Conservation (phyloP, 2,113 vertebrate species). For the Thryonomys swinderianus region DNA sequence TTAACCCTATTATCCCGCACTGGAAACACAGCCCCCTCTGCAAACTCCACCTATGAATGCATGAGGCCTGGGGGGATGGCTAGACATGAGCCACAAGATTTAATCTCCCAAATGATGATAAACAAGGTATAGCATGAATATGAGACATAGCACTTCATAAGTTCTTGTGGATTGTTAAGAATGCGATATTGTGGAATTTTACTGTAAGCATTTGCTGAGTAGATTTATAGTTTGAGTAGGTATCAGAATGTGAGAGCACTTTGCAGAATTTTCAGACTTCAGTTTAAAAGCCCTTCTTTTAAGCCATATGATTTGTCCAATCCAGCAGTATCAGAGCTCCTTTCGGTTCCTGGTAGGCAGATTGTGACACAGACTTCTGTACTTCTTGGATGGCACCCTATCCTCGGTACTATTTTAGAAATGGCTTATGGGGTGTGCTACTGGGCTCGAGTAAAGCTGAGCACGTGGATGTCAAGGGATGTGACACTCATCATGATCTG, state of each 20-base stretch:
- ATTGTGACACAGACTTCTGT: background rate
- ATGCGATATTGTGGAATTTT: background rate
- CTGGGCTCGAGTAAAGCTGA: background rate
- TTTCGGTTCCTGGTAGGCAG: background rate
- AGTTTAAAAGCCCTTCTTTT: background rate
- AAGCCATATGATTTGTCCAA: background rate
- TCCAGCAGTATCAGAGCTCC: background rate
- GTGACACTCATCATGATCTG: background rate
- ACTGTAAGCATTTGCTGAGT: background rate
- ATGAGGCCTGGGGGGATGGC: background rate
- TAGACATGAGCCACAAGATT: background rate
- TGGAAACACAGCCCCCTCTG: background rate
- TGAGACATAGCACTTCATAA: background rate
- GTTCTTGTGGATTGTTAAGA: background rate
- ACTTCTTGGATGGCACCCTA: background rate
- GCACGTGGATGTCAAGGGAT: background rate
- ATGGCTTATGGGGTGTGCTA: background rate
- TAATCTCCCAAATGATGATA: background rate
- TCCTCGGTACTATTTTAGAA: background rate
- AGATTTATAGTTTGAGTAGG: background rate
- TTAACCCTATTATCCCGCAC: background rate
- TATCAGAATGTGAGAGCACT: background rate
- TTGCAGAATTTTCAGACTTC: background rate
- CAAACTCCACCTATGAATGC: background rate
- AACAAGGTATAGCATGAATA: background rate